A percentile compares a stretch with the other conserved stretches of the same genome.
phyloP scores from a whole-genome alignment of 2,113 vertebrate species.

The Saccopteryx bilineata region DNA sequence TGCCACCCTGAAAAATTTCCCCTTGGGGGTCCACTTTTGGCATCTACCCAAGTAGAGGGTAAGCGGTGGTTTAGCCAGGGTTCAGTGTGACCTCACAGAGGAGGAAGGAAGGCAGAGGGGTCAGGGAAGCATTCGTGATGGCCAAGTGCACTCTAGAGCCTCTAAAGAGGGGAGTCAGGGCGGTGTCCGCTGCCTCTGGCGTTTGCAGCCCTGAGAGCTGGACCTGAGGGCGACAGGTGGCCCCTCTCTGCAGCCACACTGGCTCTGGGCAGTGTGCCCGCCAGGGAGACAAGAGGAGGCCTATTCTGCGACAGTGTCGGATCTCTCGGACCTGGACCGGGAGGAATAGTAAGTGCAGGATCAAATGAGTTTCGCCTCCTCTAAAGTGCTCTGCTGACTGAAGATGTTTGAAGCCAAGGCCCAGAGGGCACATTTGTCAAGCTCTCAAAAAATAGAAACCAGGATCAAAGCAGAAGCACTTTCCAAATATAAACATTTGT shows the following conservation, averaged over 20 bases:
- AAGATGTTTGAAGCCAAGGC: slow-evolving; percentile 90
- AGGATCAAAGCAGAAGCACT: slow-evolving; percentile 91
- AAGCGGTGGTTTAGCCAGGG: slow-evolving; percentile 39
- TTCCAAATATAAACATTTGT: slow-evolving; percentile 92
- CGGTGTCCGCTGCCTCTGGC: fast-evolving
- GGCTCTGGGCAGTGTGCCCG: fast-evolving
- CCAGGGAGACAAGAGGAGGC: not conserved
- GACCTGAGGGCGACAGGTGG: not conserved
- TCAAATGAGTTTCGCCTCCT: slow-evolving; percentile 88
- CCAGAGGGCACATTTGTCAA: slow-evolving; percentile 90
- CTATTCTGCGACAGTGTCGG: not conserved
- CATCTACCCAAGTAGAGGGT: not conserved
- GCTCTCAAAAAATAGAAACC: slow-evolving; percentile 89
- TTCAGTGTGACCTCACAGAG: not conserved
- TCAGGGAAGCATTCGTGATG: not conserved
- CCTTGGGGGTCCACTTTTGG: slow-evolving; percentile 39
- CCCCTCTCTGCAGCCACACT: not conserved
- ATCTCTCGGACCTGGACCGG: not conserved
- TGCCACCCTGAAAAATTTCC: not conserved
- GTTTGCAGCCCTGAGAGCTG: not conserved
- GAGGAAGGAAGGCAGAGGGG: not conserved
- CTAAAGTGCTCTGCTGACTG: slow-evolving; percentile 86
- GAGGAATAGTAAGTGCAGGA: slow-evolving; percentile 82
- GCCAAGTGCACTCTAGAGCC: not conserved
- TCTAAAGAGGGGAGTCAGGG: not conserved